Evolutionary conservation across 2,113 vertebrate genomes (phyloP).

Genomic region (Noturus placidus): DNA sequence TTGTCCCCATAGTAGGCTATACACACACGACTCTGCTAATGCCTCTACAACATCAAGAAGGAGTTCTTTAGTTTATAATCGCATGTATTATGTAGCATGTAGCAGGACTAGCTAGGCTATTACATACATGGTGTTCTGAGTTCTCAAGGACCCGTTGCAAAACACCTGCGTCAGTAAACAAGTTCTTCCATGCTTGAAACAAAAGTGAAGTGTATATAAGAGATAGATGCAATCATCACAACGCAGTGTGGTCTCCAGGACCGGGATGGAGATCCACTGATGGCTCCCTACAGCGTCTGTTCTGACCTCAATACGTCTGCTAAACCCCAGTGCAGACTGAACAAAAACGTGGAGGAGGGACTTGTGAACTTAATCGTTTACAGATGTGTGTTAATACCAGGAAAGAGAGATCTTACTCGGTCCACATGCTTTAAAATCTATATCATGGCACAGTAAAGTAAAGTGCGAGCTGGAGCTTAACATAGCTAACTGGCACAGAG

Average conservation of each 20-base stretch:
- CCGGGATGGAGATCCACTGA: constrained; percentile 56
- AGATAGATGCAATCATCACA: background rate
- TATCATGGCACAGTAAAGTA: constrained; percentile 38
- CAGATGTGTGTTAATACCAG: constrained; percentile 84
- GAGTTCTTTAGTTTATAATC: background rate
- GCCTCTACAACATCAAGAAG: background rate
- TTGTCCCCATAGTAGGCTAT: background rate
- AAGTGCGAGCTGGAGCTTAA: constrained; percentile 32
- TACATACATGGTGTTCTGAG: background rate
- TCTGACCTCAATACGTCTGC: constrained; percentile 83
- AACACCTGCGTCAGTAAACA: background rate
- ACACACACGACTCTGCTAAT: background rate
- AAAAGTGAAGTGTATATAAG: background rate
- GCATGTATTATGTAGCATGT: background rate
- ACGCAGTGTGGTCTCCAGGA: background rate
- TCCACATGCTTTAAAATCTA: constrained; percentile 63
- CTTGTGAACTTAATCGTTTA: constrained; percentile 78
- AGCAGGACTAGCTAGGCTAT: background rate
- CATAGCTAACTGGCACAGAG: background rate
- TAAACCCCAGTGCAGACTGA: constrained; percentile 69
- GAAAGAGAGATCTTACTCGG: constrained; percentile 72
- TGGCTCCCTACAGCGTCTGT: constrained; percentile 82
- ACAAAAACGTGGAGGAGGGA: constrained; percentile 70
- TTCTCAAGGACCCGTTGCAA: too few species aligned
- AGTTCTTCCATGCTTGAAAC: background rate